Conservation (phyloP, 2,113 vertebrate genomes). For the Chaetops frenatus region DNA sequence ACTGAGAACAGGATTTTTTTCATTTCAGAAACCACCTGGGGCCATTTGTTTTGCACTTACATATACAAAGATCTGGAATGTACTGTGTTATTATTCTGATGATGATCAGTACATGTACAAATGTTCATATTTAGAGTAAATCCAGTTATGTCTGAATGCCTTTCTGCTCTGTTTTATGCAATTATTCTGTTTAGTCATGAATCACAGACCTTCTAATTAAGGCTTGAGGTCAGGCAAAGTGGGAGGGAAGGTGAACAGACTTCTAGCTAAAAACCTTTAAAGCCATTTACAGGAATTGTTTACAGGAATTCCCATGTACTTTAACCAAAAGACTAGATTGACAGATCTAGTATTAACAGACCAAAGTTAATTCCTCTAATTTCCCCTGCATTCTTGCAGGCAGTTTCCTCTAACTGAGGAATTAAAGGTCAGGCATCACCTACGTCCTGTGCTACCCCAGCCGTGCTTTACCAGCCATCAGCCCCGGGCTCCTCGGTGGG, state of each 20-base stretch:
- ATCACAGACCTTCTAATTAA: not conserved
- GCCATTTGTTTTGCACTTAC: not conserved
- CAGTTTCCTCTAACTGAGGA: not conserved
- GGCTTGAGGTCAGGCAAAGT: not conserved
- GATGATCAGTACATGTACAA: not conserved
- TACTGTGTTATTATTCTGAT: not conserved
- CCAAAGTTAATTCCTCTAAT: conserved; percentile 26
- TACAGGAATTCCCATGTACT: not conserved
- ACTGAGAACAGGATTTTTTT: not conserved
- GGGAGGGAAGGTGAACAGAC: not conserved
- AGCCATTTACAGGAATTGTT: not conserved
- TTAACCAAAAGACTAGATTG: not conserved
- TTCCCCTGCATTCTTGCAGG: conserved; percentile 23
- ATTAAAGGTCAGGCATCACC: not conserved
- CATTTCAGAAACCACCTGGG: not conserved
- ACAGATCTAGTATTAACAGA: conserved; percentile 24
- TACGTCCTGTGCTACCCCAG: not conserved
- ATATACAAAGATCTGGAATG: not conserved
- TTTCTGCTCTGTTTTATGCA: not conserved
- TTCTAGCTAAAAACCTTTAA: not conserved
- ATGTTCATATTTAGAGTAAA: not conserved
- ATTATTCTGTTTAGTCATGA: not conserved
- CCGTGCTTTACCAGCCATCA: not conserved
- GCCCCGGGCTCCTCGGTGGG: accelerated
- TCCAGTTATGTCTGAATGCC: not conserved